A percentile compares a stretch with the other conserved stretches of the same genome.
These are phyloP conservation scores for Venturia canescens DNA, from an alignment of 1,140 invertebrate genomes.

Conservation along the genomic window DNA sequence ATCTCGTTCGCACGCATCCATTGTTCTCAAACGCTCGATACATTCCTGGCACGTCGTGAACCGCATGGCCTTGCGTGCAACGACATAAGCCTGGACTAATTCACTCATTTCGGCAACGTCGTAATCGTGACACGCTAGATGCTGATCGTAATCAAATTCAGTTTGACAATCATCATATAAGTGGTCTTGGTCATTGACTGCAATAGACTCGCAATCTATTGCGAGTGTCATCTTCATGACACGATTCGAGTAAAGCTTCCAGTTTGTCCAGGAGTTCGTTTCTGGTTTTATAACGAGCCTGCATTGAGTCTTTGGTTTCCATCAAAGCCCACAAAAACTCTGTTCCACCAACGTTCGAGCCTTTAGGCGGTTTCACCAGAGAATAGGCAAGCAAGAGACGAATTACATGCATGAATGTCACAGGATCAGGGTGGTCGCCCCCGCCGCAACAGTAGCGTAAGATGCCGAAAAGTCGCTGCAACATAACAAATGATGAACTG, in stretches of 20 bases:
- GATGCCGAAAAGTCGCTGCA: constrained; percentile 48
- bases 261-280: constrained; percentile 12
- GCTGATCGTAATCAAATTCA: neutral
- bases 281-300: neutral
- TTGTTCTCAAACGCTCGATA: neutral
- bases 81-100: constrained; percentile 40
- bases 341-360: constrained; percentile 41
- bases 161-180: neutral
- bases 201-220: neutral
- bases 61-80: constrained; percentile 18
- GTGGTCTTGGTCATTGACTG: neutral
- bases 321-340: constrained; percentile 43
- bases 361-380: constrained; percentile 52
- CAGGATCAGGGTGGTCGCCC: constrained; percentile 51
- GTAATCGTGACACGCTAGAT: constrained; percentile 39
- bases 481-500: neutral
- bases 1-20: constrained; percentile 15
- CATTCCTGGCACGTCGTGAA: neutral
- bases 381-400: constrained; percentile 48
- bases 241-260: constrained; percentile 34
- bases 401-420: constrained; percentile 50
- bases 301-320: neutral
- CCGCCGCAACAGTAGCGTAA: constrained; percentile 48
- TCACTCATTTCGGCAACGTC: constrained; percentile 8
- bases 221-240: neutral